Conservation (phyloP, 2,888 invertebrate genomes). For the Zygothrica quintamaculata region DNA sequence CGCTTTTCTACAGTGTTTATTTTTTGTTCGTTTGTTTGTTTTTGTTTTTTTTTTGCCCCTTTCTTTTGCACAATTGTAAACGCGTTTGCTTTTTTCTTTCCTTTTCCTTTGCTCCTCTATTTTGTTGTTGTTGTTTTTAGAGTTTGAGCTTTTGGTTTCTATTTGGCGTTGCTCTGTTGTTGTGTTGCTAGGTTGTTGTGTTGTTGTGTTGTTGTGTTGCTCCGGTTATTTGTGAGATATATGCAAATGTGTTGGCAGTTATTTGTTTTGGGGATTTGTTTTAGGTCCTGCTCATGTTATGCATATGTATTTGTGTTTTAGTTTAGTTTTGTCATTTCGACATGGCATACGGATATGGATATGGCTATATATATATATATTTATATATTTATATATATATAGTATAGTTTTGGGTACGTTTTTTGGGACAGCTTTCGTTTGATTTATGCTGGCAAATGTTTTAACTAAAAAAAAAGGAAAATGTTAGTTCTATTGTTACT, state of each 20-base stretch:
- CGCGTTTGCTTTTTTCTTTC: slow-evolving; percentile 44
- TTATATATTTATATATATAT: slow-evolving; percentile 17
- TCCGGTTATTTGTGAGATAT: slow-evolving; percentile 67
- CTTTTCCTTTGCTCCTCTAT: slow-evolving; percentile 14
- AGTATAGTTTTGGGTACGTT: too few relatives aligned
- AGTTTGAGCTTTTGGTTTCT: slow-evolving; percentile 62
- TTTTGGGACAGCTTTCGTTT: slow-evolving; percentile 43
- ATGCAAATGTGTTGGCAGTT: slow-evolving; percentile 76
- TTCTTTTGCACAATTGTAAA: slow-evolving; percentile 51
- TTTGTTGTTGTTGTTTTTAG: slow-evolving; percentile 36
- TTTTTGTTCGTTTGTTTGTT: neutral
- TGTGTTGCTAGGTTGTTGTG: too few relatives aligned
- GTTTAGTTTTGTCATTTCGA: slow-evolving; percentile 75
- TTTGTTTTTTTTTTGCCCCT: slow-evolving; percentile 4
- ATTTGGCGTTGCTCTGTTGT: slow-evolving; percentile 46
- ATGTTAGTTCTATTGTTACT: slow-evolving; percentile 3
- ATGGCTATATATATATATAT: slow-evolving; percentile 54
- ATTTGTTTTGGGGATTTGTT: slow-evolving; percentile 78
- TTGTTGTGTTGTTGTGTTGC: too few relatives aligned
- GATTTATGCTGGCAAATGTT: slow-evolving; percentile 70
- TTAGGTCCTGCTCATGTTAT: slow-evolving; percentile 62
- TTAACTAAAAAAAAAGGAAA: slow-evolving; percentile 37
- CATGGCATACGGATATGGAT: slow-evolving; percentile 54
- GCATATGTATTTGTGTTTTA: slow-evolving; percentile 78
- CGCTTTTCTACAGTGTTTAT: neutral